Conservation (phyloP, 1,140 invertebrate genomes). For the Drosophila busckii region DNA sequence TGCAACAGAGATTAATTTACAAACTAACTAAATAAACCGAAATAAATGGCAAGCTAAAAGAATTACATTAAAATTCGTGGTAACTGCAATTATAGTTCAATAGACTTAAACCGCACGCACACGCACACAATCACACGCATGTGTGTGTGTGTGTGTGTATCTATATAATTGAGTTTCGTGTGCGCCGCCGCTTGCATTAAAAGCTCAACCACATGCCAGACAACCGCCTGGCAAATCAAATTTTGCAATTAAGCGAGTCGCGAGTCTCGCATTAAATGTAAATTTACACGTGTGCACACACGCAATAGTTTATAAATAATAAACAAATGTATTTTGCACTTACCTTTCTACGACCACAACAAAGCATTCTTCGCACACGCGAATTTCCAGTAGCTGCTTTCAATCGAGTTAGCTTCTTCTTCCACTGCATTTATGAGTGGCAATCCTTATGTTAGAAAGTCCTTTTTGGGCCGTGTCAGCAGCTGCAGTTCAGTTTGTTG, state of each 20-base stretch:
- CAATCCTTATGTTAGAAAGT: slow-evolving; percentile 62
- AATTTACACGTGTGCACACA: too few species aligned
- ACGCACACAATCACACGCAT: background rate
- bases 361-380: slow-evolving; percentile 90
- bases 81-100: slow-evolving; percentile 54
- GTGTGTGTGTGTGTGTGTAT: too few species aligned
- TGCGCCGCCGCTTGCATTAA: slow-evolving; percentile 34
- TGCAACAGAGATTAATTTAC: too few species aligned
- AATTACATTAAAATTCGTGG: slow-evolving; percentile 59
- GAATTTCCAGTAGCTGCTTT: slow-evolving; percentile 85
- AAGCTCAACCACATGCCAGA: slow-evolving; percentile 1
- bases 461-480: slow-evolving; percentile 29
- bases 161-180: slow-evolving; percentile 51
- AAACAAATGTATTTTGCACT: slow-evolving; percentile 51
- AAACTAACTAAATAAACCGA: too few species aligned
- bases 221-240: slow-evolving; percentile 46
- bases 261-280: slow-evolving; percentile 45
- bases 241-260: slow-evolving; percentile 55
- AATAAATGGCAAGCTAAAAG: slow-evolving; percentile 26
- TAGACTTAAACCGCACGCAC: slow-evolving; percentile 23
- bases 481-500: slow-evolving; percentile 26
- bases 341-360: slow-evolving; percentile 91
- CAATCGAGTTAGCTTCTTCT: slow-evolving; percentile 86
- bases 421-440: slow-evolving; percentile 84
- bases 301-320: background rate